Evolutionary conservation across 1,140 invertebrate species (phyloP).

Genomic region (Caerostris extrusa): DNA sequence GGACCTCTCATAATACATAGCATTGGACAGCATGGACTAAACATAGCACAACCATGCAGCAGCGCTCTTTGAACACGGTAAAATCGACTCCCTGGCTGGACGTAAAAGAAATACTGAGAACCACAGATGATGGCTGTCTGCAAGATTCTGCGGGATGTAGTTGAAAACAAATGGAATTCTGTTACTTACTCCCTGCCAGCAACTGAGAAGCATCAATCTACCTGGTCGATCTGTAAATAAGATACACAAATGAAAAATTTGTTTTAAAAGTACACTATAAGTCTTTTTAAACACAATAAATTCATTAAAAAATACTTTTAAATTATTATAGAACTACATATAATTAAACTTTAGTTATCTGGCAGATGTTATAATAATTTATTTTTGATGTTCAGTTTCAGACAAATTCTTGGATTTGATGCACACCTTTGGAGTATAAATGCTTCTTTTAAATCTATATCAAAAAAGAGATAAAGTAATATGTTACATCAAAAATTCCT

Average conservation of each 20-base stretch:
- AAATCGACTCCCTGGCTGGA: conserved; percentile 83
- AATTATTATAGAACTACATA: too few relatives aligned
- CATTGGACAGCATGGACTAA: conserved; percentile 84
- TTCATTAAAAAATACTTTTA: too few relatives aligned
- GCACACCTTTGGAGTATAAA: too few relatives aligned
- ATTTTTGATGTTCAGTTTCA: too few relatives aligned
- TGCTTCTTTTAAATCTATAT: too few relatives aligned
- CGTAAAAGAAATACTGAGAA: conserved; percentile 83
- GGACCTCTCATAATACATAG: conserved; percentile 83
- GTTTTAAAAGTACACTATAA: too few relatives aligned
- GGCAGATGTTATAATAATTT: too few relatives aligned
- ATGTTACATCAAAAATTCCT: too few relatives aligned
- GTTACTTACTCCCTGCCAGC: conserved; percentile 82
- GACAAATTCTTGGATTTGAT: too few relatives aligned
- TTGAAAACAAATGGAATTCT: conserved; percentile 83
- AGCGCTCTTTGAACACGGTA: conserved; percentile 82
- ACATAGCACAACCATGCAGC: conserved; percentile 83
- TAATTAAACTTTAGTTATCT: too few relatives aligned
- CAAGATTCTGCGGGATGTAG: conserved; percentile 82
- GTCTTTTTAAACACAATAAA: too few relatives aligned
- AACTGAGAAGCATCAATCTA: conserved; percentile 83
- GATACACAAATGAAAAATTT: background rate
- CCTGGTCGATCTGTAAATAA: conserved; percentile 82
- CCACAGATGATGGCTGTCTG: conserved; percentile 84
- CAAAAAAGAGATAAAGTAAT: too few relatives aligned